Evolutionary conservation across 2,797 vertebrate genomes (phyloP).

Genomic region (Scarus forsteni): DNA sequence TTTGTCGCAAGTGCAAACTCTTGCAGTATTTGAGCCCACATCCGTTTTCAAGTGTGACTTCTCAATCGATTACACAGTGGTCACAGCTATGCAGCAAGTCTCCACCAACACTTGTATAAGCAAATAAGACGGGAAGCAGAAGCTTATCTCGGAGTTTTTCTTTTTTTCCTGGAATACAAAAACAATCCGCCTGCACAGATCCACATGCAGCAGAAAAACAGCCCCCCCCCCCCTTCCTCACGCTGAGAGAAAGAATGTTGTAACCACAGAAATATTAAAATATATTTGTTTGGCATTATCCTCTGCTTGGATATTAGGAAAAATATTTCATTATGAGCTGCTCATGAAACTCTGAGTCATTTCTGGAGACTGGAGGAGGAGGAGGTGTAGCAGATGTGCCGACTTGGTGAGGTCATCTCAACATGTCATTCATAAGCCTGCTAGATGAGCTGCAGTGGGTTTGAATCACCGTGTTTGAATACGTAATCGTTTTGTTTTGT

Average conservation of each 20-base stretch:
- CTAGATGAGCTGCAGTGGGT: conserved; percentile 34
- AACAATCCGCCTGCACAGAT: conserved; percentile 57
- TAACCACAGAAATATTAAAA: conserved; percentile 12
- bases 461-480: background rate
- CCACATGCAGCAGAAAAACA: conserved; percentile 40
- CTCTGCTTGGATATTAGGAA: conserved; percentile 17
- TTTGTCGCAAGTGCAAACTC: conserved; percentile 22
- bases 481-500: background rate
- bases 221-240: conserved; percentile 30
- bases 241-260: conserved; percentile 19
- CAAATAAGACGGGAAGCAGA: conserved; percentile 70
- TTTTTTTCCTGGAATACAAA: conserved; percentile 68
- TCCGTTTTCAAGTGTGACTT: conserved; percentile 72
- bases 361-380: conserved; percentile 51
- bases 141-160: conserved; percentile 65
- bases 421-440: conserved; percentile 50
- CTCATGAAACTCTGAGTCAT: conserved; percentile 60
- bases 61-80: conserved; percentile 71
- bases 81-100: conserved; percentile 56
- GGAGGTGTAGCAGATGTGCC: conserved; percentile 75
- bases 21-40: conserved; percentile 48
- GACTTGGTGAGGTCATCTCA: conserved; percentile 70
- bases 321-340: conserved; percentile 28
- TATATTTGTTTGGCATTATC: background rate
- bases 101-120: conserved; percentile 69